Conservation (phyloP, 2,797 vertebrate genomes). For the Acanthurus lineatus region DNA sequence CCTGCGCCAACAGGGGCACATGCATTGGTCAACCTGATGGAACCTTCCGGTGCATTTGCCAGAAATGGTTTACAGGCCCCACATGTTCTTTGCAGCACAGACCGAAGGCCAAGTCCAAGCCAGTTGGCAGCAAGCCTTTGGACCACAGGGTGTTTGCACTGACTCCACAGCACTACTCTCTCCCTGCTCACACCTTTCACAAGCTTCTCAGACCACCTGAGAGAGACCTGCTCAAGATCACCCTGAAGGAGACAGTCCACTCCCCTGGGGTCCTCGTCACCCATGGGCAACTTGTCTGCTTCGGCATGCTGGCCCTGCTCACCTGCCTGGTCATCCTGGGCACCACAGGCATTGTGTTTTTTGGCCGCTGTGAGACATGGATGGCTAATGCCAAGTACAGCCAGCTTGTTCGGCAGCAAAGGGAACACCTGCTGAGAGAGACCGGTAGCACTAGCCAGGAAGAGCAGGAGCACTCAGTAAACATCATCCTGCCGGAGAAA, state of each 20-base stretch:
- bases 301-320: slow-evolving; percentile 92
- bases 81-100: slow-evolving; percentile 83
- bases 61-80: slow-evolving; percentile 85
- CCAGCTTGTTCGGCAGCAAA: slow-evolving; percentile 90
- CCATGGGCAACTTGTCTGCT: slow-evolving; percentile 93
- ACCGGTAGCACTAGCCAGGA: slow-evolving; percentile 67
- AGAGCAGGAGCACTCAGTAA: slow-evolving; percentile 89
- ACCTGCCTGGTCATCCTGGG: slow-evolving; percentile 94
- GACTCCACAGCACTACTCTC: slow-evolving; percentile 81
- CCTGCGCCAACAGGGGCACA: slow-evolving; percentile 89
- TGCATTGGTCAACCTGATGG: slow-evolving; percentile 85
- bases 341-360: slow-evolving; percentile 92
- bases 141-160: slow-evolving; percentile 73
- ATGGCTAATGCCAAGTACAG: slow-evolving; percentile 91
- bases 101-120: slow-evolving; percentile 68
- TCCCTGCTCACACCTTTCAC: slow-evolving; percentile 87
- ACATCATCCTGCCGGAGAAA: slow-evolving; percentile 95
- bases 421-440: slow-evolving; percentile 88
- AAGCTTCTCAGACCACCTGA: slow-evolving; percentile 85
- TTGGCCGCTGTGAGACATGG: slow-evolving; percentile 94
- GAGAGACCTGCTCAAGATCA: slow-evolving; percentile 91
- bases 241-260: slow-evolving; percentile 90
- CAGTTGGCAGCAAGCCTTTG: slow-evolving; percentile 59
- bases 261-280: slow-evolving; percentile 86
- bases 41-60: slow-evolving; percentile 88